Base-by-base conservation (phyloP, 2,888 invertebrate genomes). In the Epiblema foenella region DNA sequence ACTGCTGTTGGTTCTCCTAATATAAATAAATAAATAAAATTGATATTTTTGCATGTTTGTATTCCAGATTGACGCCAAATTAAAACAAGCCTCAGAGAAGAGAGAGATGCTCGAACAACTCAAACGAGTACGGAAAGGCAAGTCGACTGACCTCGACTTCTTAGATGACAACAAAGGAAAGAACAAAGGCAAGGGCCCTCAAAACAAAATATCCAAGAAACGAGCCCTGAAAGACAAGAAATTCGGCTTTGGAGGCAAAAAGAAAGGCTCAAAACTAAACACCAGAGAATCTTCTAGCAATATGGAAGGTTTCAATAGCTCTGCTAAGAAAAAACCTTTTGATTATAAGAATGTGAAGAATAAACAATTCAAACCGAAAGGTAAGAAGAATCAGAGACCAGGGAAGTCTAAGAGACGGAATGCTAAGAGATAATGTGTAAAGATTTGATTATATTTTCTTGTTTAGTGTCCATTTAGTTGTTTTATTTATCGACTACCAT, bases 211-310 rank as follows among this genome's bases (percentile, higher is more conserved):
- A 52, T 76, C 87, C 15, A 92, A 89, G 73, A 91, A 88, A 85
- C 93, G 96, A 75, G 94, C 95, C 75, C 93, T 94, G 81, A 98
- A 97, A 83, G 96, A 98, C 84, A 94, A 96, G 70, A 98, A 97
- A 86, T 99, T 96, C 90, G 99, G 99, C 0, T 98, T 97, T 89
- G 99, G 99, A 42, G 99, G 99, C 0, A 98, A 98, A 85, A 99
- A 99, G 92, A 96, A 97, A 82, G 97, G 98, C 0, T 94, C 95
- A 0, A 99, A 99, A 86, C 90, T 95, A 58, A 99, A 99, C 83
- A 98, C 98, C 0, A 96, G 95, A 77, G 95, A 97, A 0, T 98
- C 98, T 76, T 93, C 96, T 0, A 95, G 95, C 42, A 95, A 96
- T 83, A 94, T 96, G 80, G 95, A 95, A 17, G 95, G 95, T 0